phyloP scores from a whole-genome alignment of 1,140 invertebrate species.

The Drosophila grimshawi region DNA sequence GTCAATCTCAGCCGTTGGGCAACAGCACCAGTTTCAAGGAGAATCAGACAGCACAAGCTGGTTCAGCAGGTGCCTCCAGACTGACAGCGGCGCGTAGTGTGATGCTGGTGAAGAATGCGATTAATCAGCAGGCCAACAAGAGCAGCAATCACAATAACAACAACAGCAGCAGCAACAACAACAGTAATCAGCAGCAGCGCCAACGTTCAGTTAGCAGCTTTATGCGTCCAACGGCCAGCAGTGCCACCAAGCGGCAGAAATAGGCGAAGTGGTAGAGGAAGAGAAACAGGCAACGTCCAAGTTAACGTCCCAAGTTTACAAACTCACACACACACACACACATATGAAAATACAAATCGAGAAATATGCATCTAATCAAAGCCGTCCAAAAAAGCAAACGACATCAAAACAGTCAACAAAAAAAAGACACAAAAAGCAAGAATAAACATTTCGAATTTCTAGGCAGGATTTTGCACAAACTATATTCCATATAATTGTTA shows the following conservation, averaged over 20 bases:
- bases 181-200: conserved; percentile 49
- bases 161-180: conserved; percentile 48
- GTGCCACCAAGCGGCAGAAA: conserved; percentile 85
- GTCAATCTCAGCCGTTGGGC: conserved; percentile 41
- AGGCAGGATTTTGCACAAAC: conserved; percentile 63
- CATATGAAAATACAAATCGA: conserved; percentile 47
- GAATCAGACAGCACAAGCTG: conserved; percentile 53
- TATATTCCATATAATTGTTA: conserved; percentile 53
- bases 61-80: conserved; percentile 32
- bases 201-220: conserved; percentile 85
- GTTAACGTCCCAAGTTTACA: conserved; percentile 72
- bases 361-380: conserved; percentile 71
- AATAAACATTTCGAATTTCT: conserved; percentile 73
- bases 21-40: conserved; percentile 79
- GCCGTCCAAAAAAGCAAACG: conserved; percentile 68
- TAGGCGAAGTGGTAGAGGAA: conserved; percentile 20
- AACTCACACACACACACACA: background rate
- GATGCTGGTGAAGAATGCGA: conserved; percentile 74
- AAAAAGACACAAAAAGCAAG: background rate
- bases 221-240: conserved; percentile 86
- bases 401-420: conserved; percentile 26
- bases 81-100: conserved; percentile 72
- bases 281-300: conserved; percentile 41
- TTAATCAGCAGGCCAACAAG: conserved; percentile 60
- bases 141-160: conserved; percentile 33